phyloP scores from a whole-genome alignment of 1,140 invertebrate genomes.

The Drosophila pachea region DNA sequence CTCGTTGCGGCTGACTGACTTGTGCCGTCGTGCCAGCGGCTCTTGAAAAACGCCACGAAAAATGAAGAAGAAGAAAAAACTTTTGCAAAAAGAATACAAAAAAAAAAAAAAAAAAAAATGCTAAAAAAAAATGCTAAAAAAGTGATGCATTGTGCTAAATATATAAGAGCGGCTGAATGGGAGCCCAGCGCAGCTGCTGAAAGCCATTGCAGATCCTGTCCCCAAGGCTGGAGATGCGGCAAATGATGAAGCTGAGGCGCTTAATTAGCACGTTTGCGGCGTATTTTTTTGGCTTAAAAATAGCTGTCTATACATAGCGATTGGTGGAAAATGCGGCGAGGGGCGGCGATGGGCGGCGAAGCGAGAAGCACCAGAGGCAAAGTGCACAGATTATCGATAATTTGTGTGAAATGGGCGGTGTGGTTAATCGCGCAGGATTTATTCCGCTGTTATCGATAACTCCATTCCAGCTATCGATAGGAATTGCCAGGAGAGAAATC shows the following conservation, averaged over 20 bases:
- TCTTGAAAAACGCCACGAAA: constrained; percentile 17
- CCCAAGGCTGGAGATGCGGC: constrained; percentile 8
- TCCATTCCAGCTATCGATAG: too few relatives aligned
- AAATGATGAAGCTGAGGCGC: constrained; percentile 39
- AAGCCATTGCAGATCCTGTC: constrained; percentile 46
- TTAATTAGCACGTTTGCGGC: constrained; percentile 56
- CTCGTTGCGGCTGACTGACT: constrained; percentile 75
- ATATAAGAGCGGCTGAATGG: constrained; percentile 47
- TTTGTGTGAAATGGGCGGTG: not conserved
- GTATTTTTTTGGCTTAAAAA: constrained; percentile 26
- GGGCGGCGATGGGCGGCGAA: not conserved
- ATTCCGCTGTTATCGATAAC: too few relatives aligned
- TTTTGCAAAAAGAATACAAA: not conserved
- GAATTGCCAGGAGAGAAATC: too few relatives aligned
- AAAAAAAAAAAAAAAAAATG: constrained; percentile 6
- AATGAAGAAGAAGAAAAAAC: constrained; percentile 14
- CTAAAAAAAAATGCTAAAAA: constrained; percentile 24
- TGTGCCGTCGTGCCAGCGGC: constrained; percentile 71
- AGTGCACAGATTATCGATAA: not conserved
- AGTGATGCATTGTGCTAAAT: constrained; percentile 65
- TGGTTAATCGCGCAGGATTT: too few relatives aligned
- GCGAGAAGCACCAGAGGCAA: too few relatives aligned
- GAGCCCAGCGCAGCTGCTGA: constrained; percentile 13
- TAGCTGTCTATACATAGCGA: constrained; percentile 13
- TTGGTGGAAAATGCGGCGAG: constrained; percentile 4